Evolutionary conservation across 1,140 invertebrate species (phyloP).

Genomic region (Carcinoscorpius rotundicauda): DNA sequence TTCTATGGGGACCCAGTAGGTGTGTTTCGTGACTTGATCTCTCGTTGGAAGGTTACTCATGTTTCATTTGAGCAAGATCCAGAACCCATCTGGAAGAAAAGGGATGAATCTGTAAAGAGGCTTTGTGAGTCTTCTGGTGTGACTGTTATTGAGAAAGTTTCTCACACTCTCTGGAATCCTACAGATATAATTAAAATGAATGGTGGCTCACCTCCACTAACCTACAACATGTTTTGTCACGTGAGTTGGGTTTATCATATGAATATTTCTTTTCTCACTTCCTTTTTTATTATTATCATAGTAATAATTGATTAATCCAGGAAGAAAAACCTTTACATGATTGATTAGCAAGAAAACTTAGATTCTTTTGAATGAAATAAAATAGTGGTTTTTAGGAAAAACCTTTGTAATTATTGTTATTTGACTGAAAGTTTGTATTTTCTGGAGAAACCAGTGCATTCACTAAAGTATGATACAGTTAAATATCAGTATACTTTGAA

Average conservation of each 20-base stretch:
- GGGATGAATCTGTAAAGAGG: conserved; percentile 45
- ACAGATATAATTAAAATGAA: conserved; percentile 18
- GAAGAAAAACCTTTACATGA: too few species aligned
- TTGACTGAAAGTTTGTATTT: too few species aligned
- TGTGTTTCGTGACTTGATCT: conserved; percentile 39
- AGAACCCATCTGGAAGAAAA: conserved; percentile 51
- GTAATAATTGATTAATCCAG: too few species aligned
- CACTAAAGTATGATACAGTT: too few species aligned
- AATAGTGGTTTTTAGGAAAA: too few species aligned
- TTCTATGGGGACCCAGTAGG: conserved; percentile 41
- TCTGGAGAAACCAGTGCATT: too few species aligned
- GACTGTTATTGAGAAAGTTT: conserved; percentile 33
- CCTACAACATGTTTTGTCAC: conserved; percentile 11
- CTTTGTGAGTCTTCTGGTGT: conserved; percentile 44
- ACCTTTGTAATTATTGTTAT: too few species aligned
- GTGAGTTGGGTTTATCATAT: neutral
- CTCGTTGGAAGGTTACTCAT: conserved; percentile 31
- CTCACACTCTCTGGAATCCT: conserved; percentile 31
- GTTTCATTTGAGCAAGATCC: conserved; percentile 53
- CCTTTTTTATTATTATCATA: too few species aligned
- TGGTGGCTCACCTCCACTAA: conserved; percentile 11
- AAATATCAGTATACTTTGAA: too few species aligned
- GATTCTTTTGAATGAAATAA: too few species aligned
- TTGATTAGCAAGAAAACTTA: too few species aligned
- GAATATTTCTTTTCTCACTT: too few species aligned